Evolutionary conservation across 2,888 invertebrate species (phyloP), one percentile per base, ranked within the genome.

Genomic region (Perizoma flavofasciatum): DNA sequence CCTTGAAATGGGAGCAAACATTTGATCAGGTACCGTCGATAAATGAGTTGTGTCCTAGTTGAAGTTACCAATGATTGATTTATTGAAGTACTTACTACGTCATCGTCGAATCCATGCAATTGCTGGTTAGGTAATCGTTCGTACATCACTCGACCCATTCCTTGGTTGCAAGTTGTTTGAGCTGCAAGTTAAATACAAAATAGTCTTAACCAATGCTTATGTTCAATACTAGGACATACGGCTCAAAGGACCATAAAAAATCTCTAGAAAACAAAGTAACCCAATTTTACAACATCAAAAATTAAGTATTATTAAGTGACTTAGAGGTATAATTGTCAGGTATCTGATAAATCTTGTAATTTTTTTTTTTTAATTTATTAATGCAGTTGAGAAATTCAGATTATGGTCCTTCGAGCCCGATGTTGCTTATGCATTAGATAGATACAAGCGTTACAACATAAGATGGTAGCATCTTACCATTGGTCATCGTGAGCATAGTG

Each of bases 151-250:
- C 97, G 94, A 44, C 98, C 98, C 81, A 96, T 94, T 57, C 97
- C 97, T 81, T 97, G 96, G 82, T 97, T 97, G 86, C 98, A 98
- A 61, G 97, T 96, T 68, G 97, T 97, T 94, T 97, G 97, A 78
- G 96, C 96, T 96, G 86, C 50, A 80, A 78, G 55, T 48, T 66
- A 60, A 67, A 50, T 37, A n/a, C 37, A 4, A 37, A 37, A 7
- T 6, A 6, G 6, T 3, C 37, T 37, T 7, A 37, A 37, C 3
- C 5, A 37, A 37, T 37, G 5, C 37, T 37, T 22, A 22, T 22
- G 1, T 22, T 1, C 22, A 22, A 22, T 22, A 22, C n/a, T n/a
- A n/a, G n/a, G n/a, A n/a, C 1, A 22, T 22, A 22, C 22, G 22
- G 22, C 22, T 22, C 22, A 22, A 22, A 22, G 22, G 22, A 22